Percentiles rank a stretch among this genome's conserved stretches.
These are phyloP conservation scores for Lontra canadensis DNA, from an alignment of 2,113 vertebrate species.

Conservation along the genomic window DNA sequence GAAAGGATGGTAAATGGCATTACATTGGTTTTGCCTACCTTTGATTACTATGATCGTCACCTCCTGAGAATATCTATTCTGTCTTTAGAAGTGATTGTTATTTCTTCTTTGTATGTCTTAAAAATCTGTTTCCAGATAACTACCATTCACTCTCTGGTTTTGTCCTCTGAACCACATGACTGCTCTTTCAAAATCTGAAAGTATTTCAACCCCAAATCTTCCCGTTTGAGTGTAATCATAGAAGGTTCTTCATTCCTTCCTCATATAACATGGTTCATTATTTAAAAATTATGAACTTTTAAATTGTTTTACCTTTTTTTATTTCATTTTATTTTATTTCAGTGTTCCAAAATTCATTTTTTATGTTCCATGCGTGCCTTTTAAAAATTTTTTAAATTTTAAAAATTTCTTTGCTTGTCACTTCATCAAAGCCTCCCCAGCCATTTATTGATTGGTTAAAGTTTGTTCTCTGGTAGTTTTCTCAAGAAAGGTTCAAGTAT, in stretches of 20 bases:
- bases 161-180: background rate
- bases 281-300: background rate
- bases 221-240: background rate
- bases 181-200: background rate
- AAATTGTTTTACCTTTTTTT: too few species aligned
- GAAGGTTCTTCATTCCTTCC: background rate
- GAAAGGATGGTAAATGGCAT: background rate
- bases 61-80: background rate
- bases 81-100: background rate
- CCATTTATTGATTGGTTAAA: background rate
- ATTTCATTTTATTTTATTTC: background rate
- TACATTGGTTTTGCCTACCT: background rate
- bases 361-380: too few species aligned
- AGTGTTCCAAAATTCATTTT: too few species aligned
- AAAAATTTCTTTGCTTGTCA: background rate
- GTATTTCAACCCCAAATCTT: background rate
- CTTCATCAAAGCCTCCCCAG: background rate
- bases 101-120: background rate
- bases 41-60: background rate
- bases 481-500: background rate
- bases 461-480: background rate
- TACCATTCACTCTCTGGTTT: background rate
- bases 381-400: background rate
- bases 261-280: background rate
- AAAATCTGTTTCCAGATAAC: background rate